Conservation (phyloP, 2,113 vertebrate species). For the Leuciscus idus region DNA sequence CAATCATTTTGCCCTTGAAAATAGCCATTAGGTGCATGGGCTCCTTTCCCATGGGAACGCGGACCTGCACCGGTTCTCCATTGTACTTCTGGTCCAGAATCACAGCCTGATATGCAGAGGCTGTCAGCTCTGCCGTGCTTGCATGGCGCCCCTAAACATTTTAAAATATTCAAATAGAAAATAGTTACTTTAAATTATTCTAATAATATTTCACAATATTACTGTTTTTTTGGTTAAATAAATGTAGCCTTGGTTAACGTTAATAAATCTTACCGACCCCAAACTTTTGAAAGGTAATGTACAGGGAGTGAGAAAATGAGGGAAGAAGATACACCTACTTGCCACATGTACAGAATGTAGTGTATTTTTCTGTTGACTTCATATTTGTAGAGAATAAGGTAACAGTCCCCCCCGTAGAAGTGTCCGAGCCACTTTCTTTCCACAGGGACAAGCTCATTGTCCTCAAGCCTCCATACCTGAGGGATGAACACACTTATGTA, state of each 20-base stretch:
- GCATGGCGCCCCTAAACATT: constrained; percentile 80
- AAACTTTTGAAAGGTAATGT: not conserved
- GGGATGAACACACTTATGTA: constrained; percentile 1
- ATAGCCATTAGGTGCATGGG: constrained; percentile 86
- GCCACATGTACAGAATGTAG: constrained; percentile 88
- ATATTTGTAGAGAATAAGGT: constrained; percentile 87
- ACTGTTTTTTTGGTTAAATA: not conserved
- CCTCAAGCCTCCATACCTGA: constrained; percentile 85
- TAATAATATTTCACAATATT: not conserved
- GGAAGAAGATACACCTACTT: constrained; percentile 73
- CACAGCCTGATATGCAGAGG: constrained; percentile 82
- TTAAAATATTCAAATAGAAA: too few relatives aligned
- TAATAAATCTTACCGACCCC: not conserved
- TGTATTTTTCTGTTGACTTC: constrained; percentile 76
- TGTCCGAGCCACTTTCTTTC: constrained; percentile 83
- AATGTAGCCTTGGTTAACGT: not conserved
- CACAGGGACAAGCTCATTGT: constrained; percentile 78
- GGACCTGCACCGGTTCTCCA: constrained; percentile 82
- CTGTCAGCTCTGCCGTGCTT: constrained; percentile 78
- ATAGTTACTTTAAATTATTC: too few relatives aligned
- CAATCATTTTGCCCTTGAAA: constrained; percentile 86
- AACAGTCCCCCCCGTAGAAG: constrained; percentile 88
- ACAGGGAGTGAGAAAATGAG: not conserved
- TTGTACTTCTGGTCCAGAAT: constrained; percentile 83
- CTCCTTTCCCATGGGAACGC: constrained; percentile 88